Conservation (phyloP, 2,888 invertebrate species). For the Amphipoea oculea region DNA sequence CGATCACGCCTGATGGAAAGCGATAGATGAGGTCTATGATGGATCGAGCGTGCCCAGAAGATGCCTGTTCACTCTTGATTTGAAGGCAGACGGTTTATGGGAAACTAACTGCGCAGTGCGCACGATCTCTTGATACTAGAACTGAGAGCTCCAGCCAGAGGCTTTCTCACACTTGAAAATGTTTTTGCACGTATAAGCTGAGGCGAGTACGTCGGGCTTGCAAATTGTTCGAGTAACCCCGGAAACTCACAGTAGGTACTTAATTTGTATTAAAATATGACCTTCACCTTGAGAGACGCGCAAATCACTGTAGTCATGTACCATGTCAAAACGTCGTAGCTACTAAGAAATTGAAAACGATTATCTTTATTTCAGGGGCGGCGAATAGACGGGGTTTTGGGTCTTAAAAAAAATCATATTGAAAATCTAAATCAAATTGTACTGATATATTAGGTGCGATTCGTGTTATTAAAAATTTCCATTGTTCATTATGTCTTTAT, state of each 20-base stretch:
- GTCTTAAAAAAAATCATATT: background rate
- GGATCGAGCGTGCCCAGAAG: too few species aligned
- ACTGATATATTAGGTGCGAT: background rate
- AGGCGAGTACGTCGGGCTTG: background rate
- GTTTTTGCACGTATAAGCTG: background rate
- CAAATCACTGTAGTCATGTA: conserved; percentile 24
- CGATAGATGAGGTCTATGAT: too few species aligned
- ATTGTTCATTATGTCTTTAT: too few species aligned
- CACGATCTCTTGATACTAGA: conserved; percentile 36
- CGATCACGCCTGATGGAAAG: too few species aligned
- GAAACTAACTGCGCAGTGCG: conserved; percentile 29
- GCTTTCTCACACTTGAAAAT: conserved; percentile 40
- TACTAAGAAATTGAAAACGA: conserved; percentile 10
- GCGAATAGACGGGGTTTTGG: conserved; percentile 7
- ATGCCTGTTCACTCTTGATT: too few species aligned
- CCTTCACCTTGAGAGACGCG: conserved; percentile 49
- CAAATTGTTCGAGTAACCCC: conserved; percentile 13
- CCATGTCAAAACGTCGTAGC: background rate
- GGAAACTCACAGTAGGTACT: conserved; percentile 36
- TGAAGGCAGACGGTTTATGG: too few species aligned
- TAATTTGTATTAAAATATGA: conserved; percentile 24
- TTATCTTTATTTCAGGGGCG: conserved; percentile 23
- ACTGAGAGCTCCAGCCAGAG: conserved; percentile 3
- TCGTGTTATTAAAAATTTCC: background rate
- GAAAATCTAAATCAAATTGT: background rate